Percentiles rank a stretch among this genome's conserved stretches.
Evolutionary conservation across 2,797 vertebrate genomes (phyloP).

Genomic region (Pelochelys cantorii): DNA sequence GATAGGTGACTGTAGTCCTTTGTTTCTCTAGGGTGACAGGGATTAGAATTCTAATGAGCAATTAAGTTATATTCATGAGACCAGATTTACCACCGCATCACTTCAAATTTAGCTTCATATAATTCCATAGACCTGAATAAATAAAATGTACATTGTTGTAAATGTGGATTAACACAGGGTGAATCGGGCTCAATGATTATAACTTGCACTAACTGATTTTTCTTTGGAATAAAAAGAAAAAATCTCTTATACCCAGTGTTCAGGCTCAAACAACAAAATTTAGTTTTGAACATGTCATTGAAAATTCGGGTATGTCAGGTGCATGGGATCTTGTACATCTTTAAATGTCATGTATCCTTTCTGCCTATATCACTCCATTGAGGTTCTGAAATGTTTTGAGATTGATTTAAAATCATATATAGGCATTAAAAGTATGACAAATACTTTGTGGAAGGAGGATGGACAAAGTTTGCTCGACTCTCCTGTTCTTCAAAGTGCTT

Average conservation of each 20-base stretch:
- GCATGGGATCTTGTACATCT: neutral
- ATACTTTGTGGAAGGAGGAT: too few species aligned
- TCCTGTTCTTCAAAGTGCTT: too few species aligned
- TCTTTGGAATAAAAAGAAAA: neutral
- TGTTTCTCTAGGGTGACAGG: neutral
- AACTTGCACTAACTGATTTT: neutral
- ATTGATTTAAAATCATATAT: too few species aligned
- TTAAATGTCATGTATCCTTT: neutral
- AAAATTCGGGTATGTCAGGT: neutral
- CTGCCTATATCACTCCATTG: neutral
- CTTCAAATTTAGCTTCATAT: neutral
- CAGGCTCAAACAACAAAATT: neutral
- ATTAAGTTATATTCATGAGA: slow-evolving; percentile 19
- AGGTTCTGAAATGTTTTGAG: neutral
- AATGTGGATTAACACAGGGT: neutral
- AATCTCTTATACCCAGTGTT: neutral
- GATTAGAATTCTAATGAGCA: neutral
- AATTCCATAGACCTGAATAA: neutral
- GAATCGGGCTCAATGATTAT: neutral
- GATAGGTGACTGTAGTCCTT: neutral
- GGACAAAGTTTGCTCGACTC: too few species aligned
- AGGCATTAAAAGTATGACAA: too few species aligned
- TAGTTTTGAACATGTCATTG: neutral
- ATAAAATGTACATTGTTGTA: neutral
- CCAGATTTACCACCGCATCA: neutral